Evolutionary conservation across 1,140 invertebrate species (phyloP).

Genomic region (Chionoecetes opilio): DNA sequence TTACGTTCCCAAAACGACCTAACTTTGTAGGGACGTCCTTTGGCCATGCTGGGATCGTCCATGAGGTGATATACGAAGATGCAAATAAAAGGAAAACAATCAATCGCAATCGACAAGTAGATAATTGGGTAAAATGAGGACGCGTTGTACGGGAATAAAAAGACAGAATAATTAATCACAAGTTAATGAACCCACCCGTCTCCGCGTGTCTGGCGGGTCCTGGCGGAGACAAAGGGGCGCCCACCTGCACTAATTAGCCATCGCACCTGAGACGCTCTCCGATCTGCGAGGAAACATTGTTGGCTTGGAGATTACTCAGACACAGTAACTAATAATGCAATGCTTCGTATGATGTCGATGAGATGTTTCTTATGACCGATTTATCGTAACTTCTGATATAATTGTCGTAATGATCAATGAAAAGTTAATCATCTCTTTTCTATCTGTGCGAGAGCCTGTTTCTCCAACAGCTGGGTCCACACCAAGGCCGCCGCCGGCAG

Average conservation of each 20-base stretch:
- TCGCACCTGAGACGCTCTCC: not conserved
- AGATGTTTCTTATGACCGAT: not conserved
- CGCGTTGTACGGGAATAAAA: not conserved
- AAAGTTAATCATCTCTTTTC: too few species aligned
- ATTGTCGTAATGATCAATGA: too few species aligned
- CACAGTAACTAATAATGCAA: not conserved
- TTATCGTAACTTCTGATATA: not conserved
- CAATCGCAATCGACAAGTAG: not conserved
- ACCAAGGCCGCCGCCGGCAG: not conserved
- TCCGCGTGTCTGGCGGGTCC: not conserved
- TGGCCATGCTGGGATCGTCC: not conserved
- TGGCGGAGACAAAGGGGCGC: not conserved
- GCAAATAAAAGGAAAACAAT: not conserved
- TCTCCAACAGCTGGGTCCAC: not conserved
- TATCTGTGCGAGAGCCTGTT: too few species aligned
- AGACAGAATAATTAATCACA: conserved; percentile 21
- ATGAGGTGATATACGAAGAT: too few species aligned
- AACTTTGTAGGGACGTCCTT: too few species aligned
- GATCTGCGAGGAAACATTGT: not conserved
- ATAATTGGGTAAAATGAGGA: not conserved
- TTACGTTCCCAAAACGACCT: too few species aligned
- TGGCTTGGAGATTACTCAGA: too few species aligned
- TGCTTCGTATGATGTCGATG: not conserved
- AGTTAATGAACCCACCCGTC: not conserved
- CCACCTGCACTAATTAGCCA: not conserved